Evolutionary conservation across 2,797 vertebrate genomes (phyloP).

Genomic region (Caiman crocodilus): DNA sequence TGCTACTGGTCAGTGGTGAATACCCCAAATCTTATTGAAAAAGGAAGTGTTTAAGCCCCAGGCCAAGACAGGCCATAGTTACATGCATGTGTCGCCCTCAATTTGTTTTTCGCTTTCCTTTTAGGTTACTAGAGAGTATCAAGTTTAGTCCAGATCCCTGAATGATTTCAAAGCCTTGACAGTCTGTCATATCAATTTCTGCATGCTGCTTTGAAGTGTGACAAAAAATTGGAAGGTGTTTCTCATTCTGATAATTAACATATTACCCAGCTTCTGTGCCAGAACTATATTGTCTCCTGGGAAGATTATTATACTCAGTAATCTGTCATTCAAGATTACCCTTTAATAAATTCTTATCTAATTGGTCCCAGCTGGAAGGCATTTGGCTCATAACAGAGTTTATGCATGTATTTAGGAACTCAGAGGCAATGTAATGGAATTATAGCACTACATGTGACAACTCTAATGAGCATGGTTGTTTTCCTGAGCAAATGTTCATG

Average conservation of each 20-base stretch:
- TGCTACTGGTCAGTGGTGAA: too few species aligned
- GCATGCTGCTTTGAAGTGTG: accelerated
- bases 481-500: not conserved
- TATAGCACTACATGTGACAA: not conserved
- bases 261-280: not conserved
- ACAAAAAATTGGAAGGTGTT: accelerated
- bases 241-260: not conserved
- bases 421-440: not conserved
- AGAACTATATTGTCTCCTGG: not conserved
- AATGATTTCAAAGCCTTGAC: accelerated
- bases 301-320: not conserved
- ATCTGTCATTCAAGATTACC: not conserved
- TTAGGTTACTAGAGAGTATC: not conserved
- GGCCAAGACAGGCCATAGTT: too few species aligned
- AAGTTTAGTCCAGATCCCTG: not conserved
- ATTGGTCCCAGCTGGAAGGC: accelerated
- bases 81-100: too few species aligned
- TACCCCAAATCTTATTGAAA: too few species aligned
- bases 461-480: accelerated
- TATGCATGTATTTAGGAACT: too few species aligned
- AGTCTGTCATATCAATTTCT: accelerated
- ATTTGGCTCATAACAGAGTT: accelerated
- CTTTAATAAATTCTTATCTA: not conserved
- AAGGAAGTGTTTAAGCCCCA: too few species aligned
- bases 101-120: not conserved